Base-by-base conservation (phyloP, 2,113 vertebrate genomes). In the Hyperopisus bebe region DNA sequence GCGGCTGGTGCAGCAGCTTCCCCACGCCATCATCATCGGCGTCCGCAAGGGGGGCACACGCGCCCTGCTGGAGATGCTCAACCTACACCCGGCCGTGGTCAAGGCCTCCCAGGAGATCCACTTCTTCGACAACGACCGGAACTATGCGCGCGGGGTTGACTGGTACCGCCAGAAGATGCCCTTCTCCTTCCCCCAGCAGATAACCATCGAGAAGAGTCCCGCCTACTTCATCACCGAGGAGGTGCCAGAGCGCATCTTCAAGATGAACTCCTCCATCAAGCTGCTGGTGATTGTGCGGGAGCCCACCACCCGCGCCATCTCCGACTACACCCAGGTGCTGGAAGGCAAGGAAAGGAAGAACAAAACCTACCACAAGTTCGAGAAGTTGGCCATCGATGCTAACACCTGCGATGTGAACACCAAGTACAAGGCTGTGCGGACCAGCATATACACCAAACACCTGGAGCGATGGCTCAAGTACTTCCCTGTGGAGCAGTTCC, bases 101-200 rank as follows among this genome's bases (percentile, higher is more conserved):
- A 99, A 98, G 95, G 98, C 98, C 91, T 98, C 98, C 83, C 98
- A 99, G 96, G 98, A 99, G 95, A 97, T 99, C 91, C 98, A 99
- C 92, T 99, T 98, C 95, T 99, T 99, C 88, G 98, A 99, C 95
- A 98, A 98, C 5, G 97, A 99, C 83, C 96, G 97, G 93, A 99
- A 99, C 93, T 99, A 98, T 62, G 98, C 96, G 90, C 97, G 96
- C 87, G 98, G 98, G 86, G 97, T 97, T 84, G 97, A 98, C 92
- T 99, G 98, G 98, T 99, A 99, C 93, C 92, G 97, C 88, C 97
- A 96, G 93, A 98, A 98, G 95, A 99, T 99, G 98, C 98, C 98
- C 90, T 98, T 98, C 93, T 99, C 98, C 91, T 97, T 98, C 93
- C 97, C 97, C 88, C 96, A 98, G 94, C 98, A 99, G 95, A 98